Conservation (phyloP, 1,140 invertebrate species). For the Pogonognathellus flavescens region DNA sequence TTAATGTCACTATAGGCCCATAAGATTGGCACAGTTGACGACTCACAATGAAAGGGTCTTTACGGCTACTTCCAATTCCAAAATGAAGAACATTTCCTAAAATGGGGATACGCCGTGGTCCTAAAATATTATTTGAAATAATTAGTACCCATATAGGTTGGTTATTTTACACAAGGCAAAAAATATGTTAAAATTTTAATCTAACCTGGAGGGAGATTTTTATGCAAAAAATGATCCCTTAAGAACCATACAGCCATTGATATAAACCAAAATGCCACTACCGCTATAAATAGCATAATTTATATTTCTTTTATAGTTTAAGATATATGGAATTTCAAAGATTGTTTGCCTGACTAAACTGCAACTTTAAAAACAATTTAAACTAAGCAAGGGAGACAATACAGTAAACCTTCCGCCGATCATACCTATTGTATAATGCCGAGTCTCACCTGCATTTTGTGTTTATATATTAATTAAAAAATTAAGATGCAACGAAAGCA, state of each 20-base stretch:
- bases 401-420: too few relatives aligned
- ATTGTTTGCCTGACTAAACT: too few relatives aligned
- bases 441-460: too few relatives aligned
- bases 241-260: background rate
- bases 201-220: background rate
- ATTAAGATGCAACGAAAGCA: too few relatives aligned
- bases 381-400: too few relatives aligned
- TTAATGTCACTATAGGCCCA: background rate
- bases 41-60: background rate
- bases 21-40: background rate
- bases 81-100: slow-evolving; percentile 13
- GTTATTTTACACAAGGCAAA: background rate
- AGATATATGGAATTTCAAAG: too few relatives aligned
- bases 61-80: background rate
- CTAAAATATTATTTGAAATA: background rate
- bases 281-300: background rate
- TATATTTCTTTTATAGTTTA: background rate
- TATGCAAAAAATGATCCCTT: background rate
- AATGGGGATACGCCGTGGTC: background rate
- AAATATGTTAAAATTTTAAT: background rate
- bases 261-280: background rate
- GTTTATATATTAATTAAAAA: too few relatives aligned
- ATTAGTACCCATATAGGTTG: background rate
- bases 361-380: too few relatives aligned
- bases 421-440: too few relatives aligned